Evolutionary conservation across 2,113 vertebrate species (phyloP), one percentile per base, ranked within the genome.

Genomic region (Hystrix cristata): DNA sequence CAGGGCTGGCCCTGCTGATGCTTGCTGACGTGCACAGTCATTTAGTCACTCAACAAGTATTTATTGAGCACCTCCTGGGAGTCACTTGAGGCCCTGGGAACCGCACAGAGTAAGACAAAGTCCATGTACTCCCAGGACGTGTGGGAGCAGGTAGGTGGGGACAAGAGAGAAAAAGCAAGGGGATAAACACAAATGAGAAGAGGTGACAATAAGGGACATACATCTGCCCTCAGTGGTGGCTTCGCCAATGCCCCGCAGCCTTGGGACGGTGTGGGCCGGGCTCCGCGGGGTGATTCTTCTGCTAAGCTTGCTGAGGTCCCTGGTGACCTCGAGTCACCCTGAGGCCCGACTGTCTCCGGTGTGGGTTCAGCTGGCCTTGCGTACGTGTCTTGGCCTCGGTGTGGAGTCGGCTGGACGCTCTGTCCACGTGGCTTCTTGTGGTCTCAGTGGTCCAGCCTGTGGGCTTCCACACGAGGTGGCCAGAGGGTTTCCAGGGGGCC

Each of bases 301-400:
- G 34, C 46, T 29, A 38, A 10, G 80, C 57, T 83, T 13, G 46
- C 31, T 34, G 43, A 46, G 29, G 48, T 78, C 65, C 23, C 1
- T n/a, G 5, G 0, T 6, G n/a, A 46, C 14, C 53, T 90, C 71
- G 25, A 31, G 25, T 67, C 46, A 64, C 43, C 25, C 25, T 23
- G 78, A 7, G 13, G 2, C 34, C 60, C 0, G 7, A n/a, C 60
- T 0, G 9, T n/a, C 27, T 25, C 13, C 19, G 34, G 18, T n/a
- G 48, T 29, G 51, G 62, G 23, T 25, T 57, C 25, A 13, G 46
- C 16, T 16, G n/a, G 60, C 38, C 65, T 48, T 60, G 10, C 4
- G 74, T 16, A 27, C 18, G 2, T 5, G 4, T 19, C 78, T 8
- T 34, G 23, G 34, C 48, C 11, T 25, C 4, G 6, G 27, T 11